Evolutionary conservation across 2,797 vertebrate genomes (phyloP), one percentile per base, ranked within the genome.

Genomic region (Falco berigora): DNA sequence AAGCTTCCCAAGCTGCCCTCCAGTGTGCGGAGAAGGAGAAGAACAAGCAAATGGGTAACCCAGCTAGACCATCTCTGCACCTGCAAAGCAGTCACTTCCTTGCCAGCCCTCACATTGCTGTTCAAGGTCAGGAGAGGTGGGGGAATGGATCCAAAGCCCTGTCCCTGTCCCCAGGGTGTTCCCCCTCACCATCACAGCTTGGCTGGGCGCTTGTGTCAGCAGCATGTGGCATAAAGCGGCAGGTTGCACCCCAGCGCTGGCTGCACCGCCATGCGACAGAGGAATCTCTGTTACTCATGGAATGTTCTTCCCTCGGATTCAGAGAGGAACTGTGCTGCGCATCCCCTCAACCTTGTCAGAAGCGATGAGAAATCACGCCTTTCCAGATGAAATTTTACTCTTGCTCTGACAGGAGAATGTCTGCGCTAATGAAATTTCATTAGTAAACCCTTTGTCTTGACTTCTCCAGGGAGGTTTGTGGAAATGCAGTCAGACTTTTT

Each of bases 381-480:
- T 81, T 88, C 86, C 86, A 58, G 66, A 74, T 28, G 88, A 90
- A 50, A 83, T 78, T 77, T 83, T 50, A 17, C 79, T 91, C 87
- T 56, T 77, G 75, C 64, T 95, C 94, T 95, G 92, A 95, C 95
- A 93, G 88, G 62, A 95, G 86, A 69, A 46, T 36, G 94, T 95
- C 95, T 92, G 90, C 3, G 5, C 90, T 96, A 93, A 96, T 93
- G 94, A 94, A 88, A 93, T 95, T 90, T 96, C 92, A 86, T 97
- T 96, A 96, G 88, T 72, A 90, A 97, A 90, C 23, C 53, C 27
- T 96, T 96, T 96, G 90, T 95, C 95, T 96, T 96, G 90, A 94
- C 95, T 96, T 94, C 92, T 95, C 90, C 73, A 61, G 94, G 73
- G 93, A 96, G 90, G 46, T 40, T 92, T 88, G 76, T 62, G 82